phyloP scores from a whole-genome alignment of 2,797 vertebrate genomes.

The Paedocypris micromegethes region DNA sequence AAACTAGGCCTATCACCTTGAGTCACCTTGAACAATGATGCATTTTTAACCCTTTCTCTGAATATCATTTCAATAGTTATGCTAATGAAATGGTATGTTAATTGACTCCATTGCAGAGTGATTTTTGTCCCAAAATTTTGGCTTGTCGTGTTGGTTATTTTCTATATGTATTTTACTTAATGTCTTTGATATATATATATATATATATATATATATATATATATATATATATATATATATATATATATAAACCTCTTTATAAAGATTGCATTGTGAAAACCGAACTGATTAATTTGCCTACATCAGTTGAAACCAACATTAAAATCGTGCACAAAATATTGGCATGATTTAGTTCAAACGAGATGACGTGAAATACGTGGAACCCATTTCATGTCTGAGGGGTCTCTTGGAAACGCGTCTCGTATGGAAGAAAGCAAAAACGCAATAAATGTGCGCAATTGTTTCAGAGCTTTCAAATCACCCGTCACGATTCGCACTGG shows the following conservation, averaged over 20 bases:
- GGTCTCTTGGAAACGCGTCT: constrained; percentile 16
- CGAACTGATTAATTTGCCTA: neutral
- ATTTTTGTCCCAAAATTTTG: neutral
- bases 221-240: neutral
- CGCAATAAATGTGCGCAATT: neutral
- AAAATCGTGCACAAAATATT: too few species aligned
- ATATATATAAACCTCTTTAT: neutral
- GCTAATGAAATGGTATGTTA: constrained; percentile 3
- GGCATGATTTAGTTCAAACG: neutral
- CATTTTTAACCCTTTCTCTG: constrained; percentile 80
- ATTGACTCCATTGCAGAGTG: constrained; percentile 2
- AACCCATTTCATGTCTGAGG: neutral
- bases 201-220: neutral
- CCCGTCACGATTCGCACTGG: neutral
- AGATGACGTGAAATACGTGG: neutral
- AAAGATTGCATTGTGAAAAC: neutral
- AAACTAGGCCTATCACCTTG: constrained; percentile 74
- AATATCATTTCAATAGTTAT: constrained; percentile 14
- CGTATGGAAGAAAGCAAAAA: neutral
- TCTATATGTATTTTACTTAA: neutral
- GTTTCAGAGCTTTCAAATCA: neutral
- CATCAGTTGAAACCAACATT: too few species aligned
- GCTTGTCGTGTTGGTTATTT: neutral
- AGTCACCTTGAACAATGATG: constrained; percentile 86
- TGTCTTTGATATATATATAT: neutral